Base-by-base conservation (phyloP, 2,888 invertebrate species). In the Chrysina gloriosa region DNA sequence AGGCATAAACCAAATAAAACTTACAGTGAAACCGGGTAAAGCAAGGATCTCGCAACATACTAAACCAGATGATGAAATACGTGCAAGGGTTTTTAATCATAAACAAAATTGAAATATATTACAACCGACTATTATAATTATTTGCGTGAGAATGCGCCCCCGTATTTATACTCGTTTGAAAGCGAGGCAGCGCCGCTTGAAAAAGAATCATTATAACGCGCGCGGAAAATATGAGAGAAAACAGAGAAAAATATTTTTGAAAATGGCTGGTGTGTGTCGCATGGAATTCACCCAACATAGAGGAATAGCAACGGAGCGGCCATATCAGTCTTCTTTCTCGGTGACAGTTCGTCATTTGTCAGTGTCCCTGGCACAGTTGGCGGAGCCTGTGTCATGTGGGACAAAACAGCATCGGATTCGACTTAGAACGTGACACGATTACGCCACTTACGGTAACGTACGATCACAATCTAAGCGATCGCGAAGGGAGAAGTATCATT, bases 261-360 rank as follows among this genome's bases (percentile, higher is more conserved):
- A 82, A 81, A 81, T 80, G 81, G 80, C 80, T 75, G 78, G 72
- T 76, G 56, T 56, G 73, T 78, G 79, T 80, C 79, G 80, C 79
- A 79, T 75, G 79, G 79, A 79, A 80, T 79, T 78, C 77, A 79
- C 76, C 77, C 77, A 76, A 79, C 79, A 80, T 80, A 80, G 80
- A 81, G 81, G 79, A 80, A 81, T 80, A 79, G 79, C 80, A 76
- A 76, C 80, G 80, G 79, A 80, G 82, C 82, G 79, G 83, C 83
- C 84, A 83, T 84, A 84, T 84, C 83, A 83, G 83, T 84, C 84
- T 84, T 84, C 83, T 82, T 84, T 84, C 83, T 80, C 83, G 84
- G 81, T 84, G 84, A 84, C 84, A 84, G 82, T 84, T 81, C 84
- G 83, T 84, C 84, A 84, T 84, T 84, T 84, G 84, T 84, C 84